Percentiles rank a stretch among this genome's conserved stretches.
phyloP scores from a whole-genome alignment of 2,113 vertebrate genomes.

The Oreochromis spilurus region DNA sequence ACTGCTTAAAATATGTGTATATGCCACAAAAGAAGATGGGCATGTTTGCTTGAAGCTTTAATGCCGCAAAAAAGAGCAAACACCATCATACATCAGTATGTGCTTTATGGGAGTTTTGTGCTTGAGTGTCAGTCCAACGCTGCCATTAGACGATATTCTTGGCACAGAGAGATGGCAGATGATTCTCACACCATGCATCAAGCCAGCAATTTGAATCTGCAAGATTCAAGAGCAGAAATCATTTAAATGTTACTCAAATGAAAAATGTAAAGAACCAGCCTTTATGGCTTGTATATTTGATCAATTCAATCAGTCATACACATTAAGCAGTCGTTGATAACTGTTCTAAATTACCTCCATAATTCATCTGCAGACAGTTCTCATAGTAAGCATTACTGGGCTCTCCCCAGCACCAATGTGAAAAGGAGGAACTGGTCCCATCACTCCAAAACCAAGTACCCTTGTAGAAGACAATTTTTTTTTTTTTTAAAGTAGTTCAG shows the following conservation, averaged over 20 bases:
- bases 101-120: fast-evolving
- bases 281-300: neutral
- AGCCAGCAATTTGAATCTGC: fast-evolving
- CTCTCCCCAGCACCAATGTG: too few relatives aligned
- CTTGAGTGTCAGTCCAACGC: neutral
- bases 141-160: fast-evolving
- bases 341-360: too few relatives aligned
- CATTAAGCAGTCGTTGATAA: fast-evolving
- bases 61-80: neutral
- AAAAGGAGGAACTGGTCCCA: too few relatives aligned
- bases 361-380: too few relatives aligned
- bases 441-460: too few relatives aligned
- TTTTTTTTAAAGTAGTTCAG: too few relatives aligned
- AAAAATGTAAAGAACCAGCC: neutral
- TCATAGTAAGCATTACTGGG: too few relatives aligned
- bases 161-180: fast-evolving
- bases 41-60: neutral
- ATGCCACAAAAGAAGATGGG: neutral
- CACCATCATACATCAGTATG: neutral
- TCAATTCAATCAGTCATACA: neutral
- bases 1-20: neutral
- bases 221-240: neutral
- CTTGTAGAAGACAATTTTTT: too few relatives aligned
- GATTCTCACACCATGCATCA: fast-evolving
- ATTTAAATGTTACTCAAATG: neutral